phyloP scores from a whole-genome alignment of 2,113 vertebrate genomes.

The Caretta caretta region DNA sequence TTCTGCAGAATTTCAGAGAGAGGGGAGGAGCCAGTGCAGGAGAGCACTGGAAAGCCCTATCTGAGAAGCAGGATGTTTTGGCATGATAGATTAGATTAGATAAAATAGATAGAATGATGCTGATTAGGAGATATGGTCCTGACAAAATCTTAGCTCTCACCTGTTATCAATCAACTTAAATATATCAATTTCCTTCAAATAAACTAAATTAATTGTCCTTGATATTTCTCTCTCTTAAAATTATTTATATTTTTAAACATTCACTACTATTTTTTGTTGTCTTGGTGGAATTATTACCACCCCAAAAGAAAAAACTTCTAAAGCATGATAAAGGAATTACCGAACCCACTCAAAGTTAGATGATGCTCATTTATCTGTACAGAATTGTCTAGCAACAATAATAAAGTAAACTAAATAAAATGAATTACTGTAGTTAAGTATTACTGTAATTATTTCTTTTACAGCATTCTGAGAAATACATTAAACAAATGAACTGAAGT shows the following conservation, averaged over 20 bases:
- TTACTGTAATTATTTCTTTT: not conserved
- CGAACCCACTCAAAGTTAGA: not conserved
- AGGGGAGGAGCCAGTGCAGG: not conserved
- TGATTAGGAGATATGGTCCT: not conserved
- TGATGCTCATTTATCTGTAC: not conserved
- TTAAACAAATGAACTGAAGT: not conserved
- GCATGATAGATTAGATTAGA: not conserved
- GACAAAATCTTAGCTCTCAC: not conserved
- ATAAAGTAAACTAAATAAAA: not conserved
- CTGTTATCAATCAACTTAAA: not conserved
- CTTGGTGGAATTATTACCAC: not conserved
- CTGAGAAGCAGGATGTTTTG: not conserved
- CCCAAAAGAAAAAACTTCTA: not conserved
- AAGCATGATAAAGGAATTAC: not conserved
- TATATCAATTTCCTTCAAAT: not conserved
- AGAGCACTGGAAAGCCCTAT: not conserved
- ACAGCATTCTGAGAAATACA: not conserved
- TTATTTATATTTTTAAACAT: not conserved
- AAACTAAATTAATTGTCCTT: not conserved
- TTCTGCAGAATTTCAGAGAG: not conserved
- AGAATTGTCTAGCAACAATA: not conserved
- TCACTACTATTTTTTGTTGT: not conserved
- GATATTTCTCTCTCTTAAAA: not conserved
- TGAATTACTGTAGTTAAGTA: not conserved
- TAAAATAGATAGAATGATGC: not conserved